These are phyloP conservation scores for Tortricodes alternella DNA, from an alignment of 2,888 invertebrate genomes.

Conservation along the genomic window DNA sequence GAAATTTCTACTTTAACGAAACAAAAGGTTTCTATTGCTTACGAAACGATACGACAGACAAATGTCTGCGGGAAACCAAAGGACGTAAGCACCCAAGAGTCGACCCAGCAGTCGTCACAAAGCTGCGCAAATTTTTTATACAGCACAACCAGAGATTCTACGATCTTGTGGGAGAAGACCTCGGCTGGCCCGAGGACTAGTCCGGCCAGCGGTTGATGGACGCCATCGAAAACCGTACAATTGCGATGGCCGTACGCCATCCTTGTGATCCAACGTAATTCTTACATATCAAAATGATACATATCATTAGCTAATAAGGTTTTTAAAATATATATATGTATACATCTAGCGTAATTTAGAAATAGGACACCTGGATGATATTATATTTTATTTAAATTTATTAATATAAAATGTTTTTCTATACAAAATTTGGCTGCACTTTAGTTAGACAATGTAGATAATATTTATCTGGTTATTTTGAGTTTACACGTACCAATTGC, in stretches of 20 bases:
- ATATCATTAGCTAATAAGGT: slow-evolving; percentile 72
- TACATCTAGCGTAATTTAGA: slow-evolving; percentile 66
- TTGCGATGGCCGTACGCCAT: slow-evolving; percentile 36
- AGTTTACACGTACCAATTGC: slow-evolving; percentile 20
- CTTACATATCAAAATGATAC: slow-evolving; percentile 59
- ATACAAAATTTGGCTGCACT: slow-evolving; percentile 31
- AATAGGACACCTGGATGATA: slow-evolving; percentile 52
- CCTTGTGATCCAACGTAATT: slow-evolving; percentile 70
- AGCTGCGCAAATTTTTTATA: slow-evolving; percentile 92
- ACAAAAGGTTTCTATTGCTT: slow-evolving; percentile 98
- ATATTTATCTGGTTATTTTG: slow-evolving; percentile 13
- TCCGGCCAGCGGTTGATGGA: slow-evolving; percentile 4
- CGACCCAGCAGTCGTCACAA: slow-evolving; percentile 89
- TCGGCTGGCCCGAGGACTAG: slow-evolving; percentile 96
- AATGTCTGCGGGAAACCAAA: slow-evolving; percentile 92
- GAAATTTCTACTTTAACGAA: slow-evolving; percentile 98
- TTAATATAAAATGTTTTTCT: slow-evolving; percentile 33
- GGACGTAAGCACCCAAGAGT: slow-evolving; percentile 93
- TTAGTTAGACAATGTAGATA: slow-evolving; percentile 26
- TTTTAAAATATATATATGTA: slow-evolving; percentile 76
- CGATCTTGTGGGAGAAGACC: slow-evolving; percentile 94
- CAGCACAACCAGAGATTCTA: slow-evolving; percentile 97
- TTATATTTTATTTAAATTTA: slow-evolving; percentile 51
- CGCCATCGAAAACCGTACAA: not conserved
- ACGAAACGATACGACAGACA: slow-evolving; percentile 91